Evolutionary conservation across 1,140 invertebrate genomes (phyloP).

Genomic region (Zaprionus inermis): DNA sequence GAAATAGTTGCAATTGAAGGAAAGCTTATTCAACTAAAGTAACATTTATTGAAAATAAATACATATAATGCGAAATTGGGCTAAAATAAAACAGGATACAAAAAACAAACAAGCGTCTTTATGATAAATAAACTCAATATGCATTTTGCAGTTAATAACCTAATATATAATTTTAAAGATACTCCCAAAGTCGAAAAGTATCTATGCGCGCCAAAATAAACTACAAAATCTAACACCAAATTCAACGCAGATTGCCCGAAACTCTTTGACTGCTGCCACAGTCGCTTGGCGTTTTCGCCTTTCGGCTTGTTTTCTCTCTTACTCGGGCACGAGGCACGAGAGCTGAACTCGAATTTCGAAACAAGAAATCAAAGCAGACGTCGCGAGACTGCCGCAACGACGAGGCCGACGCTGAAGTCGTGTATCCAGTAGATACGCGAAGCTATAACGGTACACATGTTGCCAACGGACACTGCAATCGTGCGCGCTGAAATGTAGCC

Average conservation of each 20-base stretch:
- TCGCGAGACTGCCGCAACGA: conserved; percentile 21
- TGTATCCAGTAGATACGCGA: conserved; percentile 78
- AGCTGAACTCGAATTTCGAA: conserved; percentile 48
- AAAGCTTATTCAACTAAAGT: background rate
- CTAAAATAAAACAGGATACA: too few relatives aligned
- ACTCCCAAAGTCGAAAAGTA: background rate
- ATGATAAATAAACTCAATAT: background rate
- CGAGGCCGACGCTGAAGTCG: conserved; percentile 46
- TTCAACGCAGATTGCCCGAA: background rate
- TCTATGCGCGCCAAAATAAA: background rate
- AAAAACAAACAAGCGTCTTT: background rate
- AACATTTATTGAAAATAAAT: background rate
- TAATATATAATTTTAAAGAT: background rate
- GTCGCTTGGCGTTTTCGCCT: conserved; percentile 11
- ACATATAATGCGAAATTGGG: background rate
- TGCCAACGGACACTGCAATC: conserved; percentile 59
- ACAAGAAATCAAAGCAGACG: conserved; percentile 56
- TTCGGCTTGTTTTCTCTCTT: conserved; percentile 30
- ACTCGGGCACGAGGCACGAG: conserved; percentile 4
- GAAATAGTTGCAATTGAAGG: background rate
- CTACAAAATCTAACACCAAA: background rate
- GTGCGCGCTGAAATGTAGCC: conserved; percentile 71
- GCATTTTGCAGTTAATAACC: background rate
- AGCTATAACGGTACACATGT: conserved; percentile 79
- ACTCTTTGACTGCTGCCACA: background rate